phyloP scores from a whole-genome alignment of 2,888 invertebrate species.

The Endomychus coccineus region DNA sequence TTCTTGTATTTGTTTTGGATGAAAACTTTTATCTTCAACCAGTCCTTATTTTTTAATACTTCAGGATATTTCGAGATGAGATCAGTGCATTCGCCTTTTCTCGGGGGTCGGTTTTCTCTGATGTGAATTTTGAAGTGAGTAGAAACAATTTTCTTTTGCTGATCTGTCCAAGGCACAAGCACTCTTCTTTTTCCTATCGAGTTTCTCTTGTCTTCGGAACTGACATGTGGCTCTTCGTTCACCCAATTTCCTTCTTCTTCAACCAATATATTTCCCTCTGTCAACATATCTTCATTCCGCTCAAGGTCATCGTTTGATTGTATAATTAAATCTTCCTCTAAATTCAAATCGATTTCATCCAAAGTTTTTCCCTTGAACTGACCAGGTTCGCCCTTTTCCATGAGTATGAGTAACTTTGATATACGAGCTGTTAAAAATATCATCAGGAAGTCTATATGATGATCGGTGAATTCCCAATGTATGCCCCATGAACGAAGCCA shows the following conservation, averaged over 20 bases:
- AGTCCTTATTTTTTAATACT: too few relatives aligned
- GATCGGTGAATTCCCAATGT: conserved; percentile 17
- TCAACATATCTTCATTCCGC: too few relatives aligned
- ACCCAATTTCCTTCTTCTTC: not conserved
- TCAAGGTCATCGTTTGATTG: not conserved
- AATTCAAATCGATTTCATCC: conserved; percentile 17
- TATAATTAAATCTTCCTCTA: conserved; percentile 7
- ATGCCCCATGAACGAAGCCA: conserved; percentile 27
- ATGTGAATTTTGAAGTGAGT: not conserved
- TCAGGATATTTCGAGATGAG: too few relatives aligned
- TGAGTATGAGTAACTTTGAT: conserved; percentile 19
- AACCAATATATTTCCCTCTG: too few relatives aligned
- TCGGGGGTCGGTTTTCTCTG: conserved; percentile 1
- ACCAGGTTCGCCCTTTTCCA: conserved; percentile 17
- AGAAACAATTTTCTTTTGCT: not conserved
- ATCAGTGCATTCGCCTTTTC: not conserved
- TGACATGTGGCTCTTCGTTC: not conserved
- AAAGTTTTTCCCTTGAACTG: conserved; percentile 21
- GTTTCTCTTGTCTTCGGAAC: not conserved
- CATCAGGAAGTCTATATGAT: conserved; percentile 23
- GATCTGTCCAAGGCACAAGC: conserved; percentile 2
- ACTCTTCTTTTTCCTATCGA: not conserved
- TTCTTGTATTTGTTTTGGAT: too few relatives aligned
- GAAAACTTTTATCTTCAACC: too few relatives aligned
- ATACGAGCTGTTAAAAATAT: conserved; percentile 24